These are phyloP conservation scores for Orius insidiosus DNA, from an alignment of 1,140 invertebrate genomes.

Conservation along the genomic window DNA sequence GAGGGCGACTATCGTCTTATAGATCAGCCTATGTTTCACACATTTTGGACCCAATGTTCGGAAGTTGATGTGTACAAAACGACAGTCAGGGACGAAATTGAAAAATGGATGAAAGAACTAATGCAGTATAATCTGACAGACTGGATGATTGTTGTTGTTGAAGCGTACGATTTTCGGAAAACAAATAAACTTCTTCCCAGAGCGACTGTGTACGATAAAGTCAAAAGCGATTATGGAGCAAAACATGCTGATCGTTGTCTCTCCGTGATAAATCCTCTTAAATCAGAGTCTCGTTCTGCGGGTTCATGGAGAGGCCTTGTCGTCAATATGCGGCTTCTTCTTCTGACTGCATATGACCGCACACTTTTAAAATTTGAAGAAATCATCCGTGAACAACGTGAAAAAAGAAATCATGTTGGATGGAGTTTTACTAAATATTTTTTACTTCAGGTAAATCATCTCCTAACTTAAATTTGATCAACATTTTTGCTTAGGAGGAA, in stretches of 20 bases:
- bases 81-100: conserved; percentile 69
- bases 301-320: conserved; percentile 81
- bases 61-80: conserved; percentile 83
- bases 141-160: conserved; percentile 87
- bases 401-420: conserved; percentile 70
- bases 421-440: conserved; percentile 95
- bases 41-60: conserved; percentile 85
- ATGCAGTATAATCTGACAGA: conserved; percentile 58
- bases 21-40: conserved; percentile 78
- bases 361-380: conserved; percentile 77
- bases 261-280: conserved; percentile 75
- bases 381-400: conserved; percentile 71
- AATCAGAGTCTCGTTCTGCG: conserved; percentile 67
- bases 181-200: conserved; percentile 81
- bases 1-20: conserved; percentile 59
- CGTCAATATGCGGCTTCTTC: conserved; percentile 58
- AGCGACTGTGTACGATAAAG: conserved; percentile 86
- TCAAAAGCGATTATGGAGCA: conserved; percentile 79
- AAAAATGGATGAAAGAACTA: conserved; percentile 67
- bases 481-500: conserved; percentile 55
- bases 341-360: conserved; percentile 75
- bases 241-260: conserved; percentile 79
- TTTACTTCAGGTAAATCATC: conserved; percentile 60
- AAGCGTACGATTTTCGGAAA: conserved; percentile 79
- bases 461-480: too few species aligned